A percentile compares a stretch with the other conserved stretches of the same genome.
These are phyloP conservation scores for Campoletis raptor DNA, from an alignment of 2,888 invertebrate genomes.

Conservation along the genomic window DNA sequence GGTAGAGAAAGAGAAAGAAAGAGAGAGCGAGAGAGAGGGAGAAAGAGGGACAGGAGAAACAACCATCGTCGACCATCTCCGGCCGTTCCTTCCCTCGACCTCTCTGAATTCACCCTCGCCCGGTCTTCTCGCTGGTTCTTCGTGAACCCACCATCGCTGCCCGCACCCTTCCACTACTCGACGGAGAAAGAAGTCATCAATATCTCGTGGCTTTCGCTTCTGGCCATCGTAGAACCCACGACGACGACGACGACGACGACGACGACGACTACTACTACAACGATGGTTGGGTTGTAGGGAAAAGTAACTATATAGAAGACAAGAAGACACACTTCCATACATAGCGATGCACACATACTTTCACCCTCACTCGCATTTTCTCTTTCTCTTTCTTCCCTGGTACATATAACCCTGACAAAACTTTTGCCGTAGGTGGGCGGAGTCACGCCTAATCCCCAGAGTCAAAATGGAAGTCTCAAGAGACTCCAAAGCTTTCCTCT, in stretches of 20 bases:
- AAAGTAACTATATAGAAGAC: slow-evolving; percentile 46
- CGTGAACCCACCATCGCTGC: slow-evolving; percentile 57
- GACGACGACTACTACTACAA: slow-evolving; percentile 2
- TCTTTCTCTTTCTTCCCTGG: slow-evolving; percentile 52
- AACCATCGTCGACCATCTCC: slow-evolving; percentile 56
- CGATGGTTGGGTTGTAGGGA: slow-evolving; percentile 63
- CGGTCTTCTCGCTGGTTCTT: slow-evolving; percentile 48
- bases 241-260: slow-evolving; percentile 60
- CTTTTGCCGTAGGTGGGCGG: slow-evolving; percentile 82
- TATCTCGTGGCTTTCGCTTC: slow-evolving; percentile 83
- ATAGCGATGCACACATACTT: slow-evolving; percentile 39
- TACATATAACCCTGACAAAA: slow-evolving; percentile 73
- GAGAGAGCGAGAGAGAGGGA: slow-evolving; percentile 1
- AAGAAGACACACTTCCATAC: slow-evolving; percentile 32
- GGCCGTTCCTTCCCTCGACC: slow-evolving; percentile 47
- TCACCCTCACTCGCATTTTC: slow-evolving; percentile 50
- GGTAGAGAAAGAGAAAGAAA: slow-evolving; percentile 1
- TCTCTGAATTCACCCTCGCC: slow-evolving; percentile 60
- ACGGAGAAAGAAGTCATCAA: slow-evolving; percentile 82
- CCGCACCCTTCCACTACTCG: slow-evolving; percentile 69
- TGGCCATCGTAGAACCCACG: slow-evolving; percentile 75
- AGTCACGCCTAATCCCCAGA: slow-evolving; percentile 85
- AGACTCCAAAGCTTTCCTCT: slow-evolving; percentile 74
- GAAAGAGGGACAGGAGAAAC: no score
- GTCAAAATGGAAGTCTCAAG: slow-evolving; percentile 85